These are phyloP conservation scores for Drosophila incognita DNA, from an alignment of 2,888 invertebrate genomes.

Conservation along the genomic window DNA sequence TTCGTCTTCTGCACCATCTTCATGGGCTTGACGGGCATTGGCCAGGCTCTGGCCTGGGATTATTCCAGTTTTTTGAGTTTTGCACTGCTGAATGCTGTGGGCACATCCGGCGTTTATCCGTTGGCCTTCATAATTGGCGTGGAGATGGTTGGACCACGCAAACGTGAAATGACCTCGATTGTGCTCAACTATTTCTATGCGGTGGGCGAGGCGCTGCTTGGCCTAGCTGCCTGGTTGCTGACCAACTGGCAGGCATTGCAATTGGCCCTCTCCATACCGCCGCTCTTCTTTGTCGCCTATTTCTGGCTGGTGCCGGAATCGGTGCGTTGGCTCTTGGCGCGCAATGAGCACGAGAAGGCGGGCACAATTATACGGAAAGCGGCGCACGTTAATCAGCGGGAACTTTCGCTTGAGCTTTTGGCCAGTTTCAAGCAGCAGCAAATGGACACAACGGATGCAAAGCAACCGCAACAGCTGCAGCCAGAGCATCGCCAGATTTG, in stretches of 20 bases:
- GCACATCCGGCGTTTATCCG: constrained; percentile 88
- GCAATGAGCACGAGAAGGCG: constrained; percentile 86
- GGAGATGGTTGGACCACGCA: constrained; percentile 88
- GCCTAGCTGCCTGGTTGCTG: constrained; percentile 87
- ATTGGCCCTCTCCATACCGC: constrained; percentile 87
- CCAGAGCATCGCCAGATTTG: constrained; percentile 81
- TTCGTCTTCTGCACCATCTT: constrained; percentile 87
- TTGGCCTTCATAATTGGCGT: constrained; percentile 88
- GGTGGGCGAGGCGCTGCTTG: constrained; percentile 88
- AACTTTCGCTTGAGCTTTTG: constrained; percentile 85
- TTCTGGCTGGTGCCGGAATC: constrained; percentile 89
- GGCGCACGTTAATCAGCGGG: constrained; percentile 86
- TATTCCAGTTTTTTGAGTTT: constrained; percentile 86
- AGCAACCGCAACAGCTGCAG: constrained; percentile 15
- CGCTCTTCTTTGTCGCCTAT: constrained; percentile 87
- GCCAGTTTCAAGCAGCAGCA: constrained; percentile 84
- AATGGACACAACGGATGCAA: constrained; percentile 35
- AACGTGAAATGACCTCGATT: constrained; percentile 88
- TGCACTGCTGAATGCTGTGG: constrained; percentile 87
- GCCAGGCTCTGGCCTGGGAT: constrained; percentile 86
- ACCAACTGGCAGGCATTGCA: constrained; percentile 88
- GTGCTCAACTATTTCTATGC: constrained; percentile 89
- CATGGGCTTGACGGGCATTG: constrained; percentile 87
- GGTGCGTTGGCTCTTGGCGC: constrained; percentile 88
- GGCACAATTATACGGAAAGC: constrained; percentile 86